Evolutionary conservation across 2,888 invertebrate species (phyloP).

Genomic region (Noctua janthe): DNA sequence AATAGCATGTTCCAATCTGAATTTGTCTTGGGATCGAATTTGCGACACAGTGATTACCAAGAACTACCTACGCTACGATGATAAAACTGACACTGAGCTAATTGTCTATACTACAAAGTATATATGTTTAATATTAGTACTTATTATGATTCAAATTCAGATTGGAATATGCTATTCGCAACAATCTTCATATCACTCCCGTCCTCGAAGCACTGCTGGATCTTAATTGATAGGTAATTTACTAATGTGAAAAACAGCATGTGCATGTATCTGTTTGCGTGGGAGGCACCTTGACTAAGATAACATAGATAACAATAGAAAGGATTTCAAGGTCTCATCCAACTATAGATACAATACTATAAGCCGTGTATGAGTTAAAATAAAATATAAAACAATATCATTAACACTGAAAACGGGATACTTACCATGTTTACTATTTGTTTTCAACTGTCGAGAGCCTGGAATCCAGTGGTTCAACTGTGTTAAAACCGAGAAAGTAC

Average conservation of each 20-base stretch:
- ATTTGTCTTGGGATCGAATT: too few relatives aligned
- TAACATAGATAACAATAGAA: slow-evolving; percentile 12
- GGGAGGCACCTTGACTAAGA: slow-evolving; percentile 6
- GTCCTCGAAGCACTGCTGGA: background rate
- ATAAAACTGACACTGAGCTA: too few relatives aligned
- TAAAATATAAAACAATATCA: too few relatives aligned
- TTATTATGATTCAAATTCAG: too few relatives aligned
- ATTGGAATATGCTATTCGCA: too few relatives aligned
- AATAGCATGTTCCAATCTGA: too few relatives aligned
- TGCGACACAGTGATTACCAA: too few relatives aligned
- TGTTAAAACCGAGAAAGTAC: background rate
- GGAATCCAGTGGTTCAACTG: background rate
- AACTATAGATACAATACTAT: background rate
- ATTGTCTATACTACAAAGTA: too few relatives aligned
- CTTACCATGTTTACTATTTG: background rate
- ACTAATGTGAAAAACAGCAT: background rate
- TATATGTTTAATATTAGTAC: too few relatives aligned
- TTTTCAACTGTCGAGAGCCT: background rate
- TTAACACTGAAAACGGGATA: background rate
- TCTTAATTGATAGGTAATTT: slow-evolving; percentile 17
- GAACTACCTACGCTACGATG: too few relatives aligned
- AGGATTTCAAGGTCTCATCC: slow-evolving; percentile 18
- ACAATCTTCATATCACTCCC: too few relatives aligned
- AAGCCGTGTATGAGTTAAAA: background rate
- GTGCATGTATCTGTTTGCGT: slow-evolving; percentile 4